Percentiles rank a stretch among this genome's conserved stretches.
phyloP scores from a whole-genome alignment of 2,888 invertebrate genomes.

The Ligdia adustata region DNA sequence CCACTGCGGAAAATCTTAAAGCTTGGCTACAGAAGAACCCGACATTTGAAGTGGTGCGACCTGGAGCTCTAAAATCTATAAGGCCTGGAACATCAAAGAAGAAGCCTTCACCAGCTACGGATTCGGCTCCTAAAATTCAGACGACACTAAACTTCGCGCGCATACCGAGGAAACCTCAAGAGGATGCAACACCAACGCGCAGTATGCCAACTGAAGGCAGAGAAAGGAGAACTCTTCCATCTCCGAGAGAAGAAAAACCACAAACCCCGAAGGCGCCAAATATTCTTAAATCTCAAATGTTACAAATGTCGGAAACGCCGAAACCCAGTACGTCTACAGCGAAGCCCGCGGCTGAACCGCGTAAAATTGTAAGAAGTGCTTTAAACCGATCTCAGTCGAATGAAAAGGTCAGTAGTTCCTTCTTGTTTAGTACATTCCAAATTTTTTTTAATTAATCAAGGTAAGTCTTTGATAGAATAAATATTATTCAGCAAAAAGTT shows the following conservation, averaged over 20 bases:
- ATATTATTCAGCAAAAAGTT: too few relatives aligned
- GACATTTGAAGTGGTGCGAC: slow-evolving; percentile 92
- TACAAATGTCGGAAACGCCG: slow-evolving; percentile 56
- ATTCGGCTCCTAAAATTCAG: slow-evolving; percentile 64
- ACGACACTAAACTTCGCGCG: slow-evolving; percentile 78
- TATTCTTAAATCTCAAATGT: slow-evolving; percentile 45
- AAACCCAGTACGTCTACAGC: slow-evolving; percentile 60
- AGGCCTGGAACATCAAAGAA: slow-evolving; percentile 64
- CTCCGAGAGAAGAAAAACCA: slow-evolving; percentile 53
- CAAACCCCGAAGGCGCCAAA: slow-evolving; percentile 39
- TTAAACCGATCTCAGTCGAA: slow-evolving; percentile 56
- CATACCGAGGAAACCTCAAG: slow-evolving; percentile 60
- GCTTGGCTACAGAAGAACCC: slow-evolving; percentile 94
- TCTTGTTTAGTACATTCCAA: too few relatives aligned
- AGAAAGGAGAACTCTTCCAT: slow-evolving; percentile 46
- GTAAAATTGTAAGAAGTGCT: slow-evolving; percentile 52
- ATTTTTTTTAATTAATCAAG: too few relatives aligned
- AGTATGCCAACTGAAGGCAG: slow-evolving; percentile 47
- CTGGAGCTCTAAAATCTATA: slow-evolving; percentile 81
- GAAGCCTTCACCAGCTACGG: slow-evolving; percentile 52
- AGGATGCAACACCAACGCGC: slow-evolving; percentile 45
- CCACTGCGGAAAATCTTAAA: slow-evolving; percentile 90
- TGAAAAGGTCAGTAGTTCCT: slow-evolving; percentile 76
- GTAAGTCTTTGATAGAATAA: too few relatives aligned
- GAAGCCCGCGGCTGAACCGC: slow-evolving; percentile 52